These are phyloP conservation scores for Ophonus ardosiacus DNA, from an alignment of 2,888 invertebrate genomes.

Conservation along the genomic window DNA sequence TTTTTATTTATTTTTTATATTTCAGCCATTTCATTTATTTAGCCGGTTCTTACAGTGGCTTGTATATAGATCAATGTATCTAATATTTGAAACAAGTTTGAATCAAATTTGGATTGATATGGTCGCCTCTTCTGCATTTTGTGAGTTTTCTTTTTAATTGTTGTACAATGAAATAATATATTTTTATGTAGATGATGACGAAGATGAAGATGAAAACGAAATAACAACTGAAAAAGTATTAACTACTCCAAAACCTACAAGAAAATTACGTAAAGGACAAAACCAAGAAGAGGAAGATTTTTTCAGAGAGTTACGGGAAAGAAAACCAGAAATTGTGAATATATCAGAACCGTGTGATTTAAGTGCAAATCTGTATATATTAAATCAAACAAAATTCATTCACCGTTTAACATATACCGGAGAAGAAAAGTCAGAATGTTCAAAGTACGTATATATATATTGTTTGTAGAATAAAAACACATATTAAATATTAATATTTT, in stretches of 20 bases:
- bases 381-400: constrained; percentile 80
- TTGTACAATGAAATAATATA: neutral
- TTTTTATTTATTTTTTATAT: constrained; percentile 1
- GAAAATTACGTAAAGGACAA: constrained; percentile 70
- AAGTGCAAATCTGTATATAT: constrained; percentile 82
- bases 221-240: constrained; percentile 29
- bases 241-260: constrained; percentile 69
- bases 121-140: constrained; percentile 65
- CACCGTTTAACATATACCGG: constrained; percentile 72
- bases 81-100: constrained; percentile 70
- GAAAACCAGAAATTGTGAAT: constrained; percentile 70
- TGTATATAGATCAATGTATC: constrained; percentile 73
- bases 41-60: constrained; percentile 75
- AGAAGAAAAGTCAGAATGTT: constrained; percentile 74
- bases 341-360: constrained; percentile 84
- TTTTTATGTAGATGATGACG: constrained; percentile 27
- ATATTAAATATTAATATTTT: constrained; percentile 65
- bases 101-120: constrained; percentile 69
- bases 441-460: constrained; percentile 66
- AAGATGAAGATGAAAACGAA: constrained; percentile 72
- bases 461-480: neutral
- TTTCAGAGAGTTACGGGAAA: constrained; percentile 70
- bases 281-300: constrained; percentile 75
- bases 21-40: constrained; percentile 75
- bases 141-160: constrained; percentile 1